phyloP scores from a whole-genome alignment of 2,888 invertebrate genomes.

The Lasioglossum villosulum region DNA sequence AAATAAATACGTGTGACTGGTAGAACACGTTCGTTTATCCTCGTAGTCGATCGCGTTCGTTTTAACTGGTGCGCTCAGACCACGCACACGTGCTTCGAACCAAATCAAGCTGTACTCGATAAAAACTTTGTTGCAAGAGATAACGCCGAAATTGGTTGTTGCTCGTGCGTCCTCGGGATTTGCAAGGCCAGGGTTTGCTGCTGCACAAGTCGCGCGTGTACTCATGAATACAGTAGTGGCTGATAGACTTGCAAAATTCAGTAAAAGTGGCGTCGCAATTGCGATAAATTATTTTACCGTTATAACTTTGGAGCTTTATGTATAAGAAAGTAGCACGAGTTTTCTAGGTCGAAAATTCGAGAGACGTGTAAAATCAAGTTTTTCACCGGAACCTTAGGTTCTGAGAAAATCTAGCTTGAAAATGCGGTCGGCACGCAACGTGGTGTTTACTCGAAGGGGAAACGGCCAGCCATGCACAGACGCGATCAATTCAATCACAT shows the following conservation, averaged over 20 bases:
- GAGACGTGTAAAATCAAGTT: neutral
- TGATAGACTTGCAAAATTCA: neutral
- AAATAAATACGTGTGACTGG: neutral
- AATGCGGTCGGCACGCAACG: neutral
- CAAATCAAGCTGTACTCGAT: neutral
- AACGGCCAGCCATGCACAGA: neutral
- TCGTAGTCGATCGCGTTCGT: neutral
- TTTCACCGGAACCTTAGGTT: neutral
- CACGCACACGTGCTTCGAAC: neutral
- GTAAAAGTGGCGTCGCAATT: neutral
- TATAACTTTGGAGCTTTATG: neutral
- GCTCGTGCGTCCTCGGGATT: neutral
- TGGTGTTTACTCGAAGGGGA: neutral
- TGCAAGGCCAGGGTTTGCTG: neutral
- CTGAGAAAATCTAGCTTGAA: neutral
- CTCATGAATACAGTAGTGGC: neutral
- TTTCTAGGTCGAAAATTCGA: neutral
- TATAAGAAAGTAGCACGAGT: too few relatives aligned
- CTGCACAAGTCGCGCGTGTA: neutral
- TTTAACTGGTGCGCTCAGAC: neutral
- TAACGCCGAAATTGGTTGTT: neutral
- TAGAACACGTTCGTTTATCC: neutral
- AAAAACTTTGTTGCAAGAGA: neutral
- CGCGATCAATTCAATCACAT: neutral
- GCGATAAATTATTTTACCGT: neutral